These are phyloP conservation scores for Cepaea nemoralis DNA, from an alignment of 1,140 invertebrate genomes.

Conservation along the genomic window DNA sequence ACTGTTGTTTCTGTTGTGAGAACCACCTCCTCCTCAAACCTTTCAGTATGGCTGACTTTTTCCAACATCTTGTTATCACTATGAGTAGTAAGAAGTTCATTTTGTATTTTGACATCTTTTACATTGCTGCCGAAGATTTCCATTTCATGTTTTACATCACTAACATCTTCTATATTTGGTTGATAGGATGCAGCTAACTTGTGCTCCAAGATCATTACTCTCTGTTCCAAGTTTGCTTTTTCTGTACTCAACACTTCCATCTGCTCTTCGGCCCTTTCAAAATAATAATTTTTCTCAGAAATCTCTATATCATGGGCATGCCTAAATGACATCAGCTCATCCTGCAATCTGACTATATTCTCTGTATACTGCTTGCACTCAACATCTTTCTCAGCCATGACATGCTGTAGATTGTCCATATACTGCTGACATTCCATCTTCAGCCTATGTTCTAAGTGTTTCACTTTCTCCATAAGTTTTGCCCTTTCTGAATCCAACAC, in stretches of 20 bases:
- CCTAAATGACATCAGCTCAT: neutral
- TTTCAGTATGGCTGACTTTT: neutral
- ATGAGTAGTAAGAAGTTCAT: neutral
- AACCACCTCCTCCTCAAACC: neutral
- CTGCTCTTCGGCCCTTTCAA: neutral
- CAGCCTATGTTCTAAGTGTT: neutral
- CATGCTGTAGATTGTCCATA: neutral
- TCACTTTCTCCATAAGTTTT: neutral
- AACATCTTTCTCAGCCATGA: neutral
- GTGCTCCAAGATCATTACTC: neutral
- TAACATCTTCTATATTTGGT: neutral
- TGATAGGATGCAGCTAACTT: neutral
- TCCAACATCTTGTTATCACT: neutral
- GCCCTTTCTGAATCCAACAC: neutral
- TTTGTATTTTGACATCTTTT: neutral
- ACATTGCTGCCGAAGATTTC: neutral
- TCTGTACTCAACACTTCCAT: neutral
- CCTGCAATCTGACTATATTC: neutral
- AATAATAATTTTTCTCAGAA: neutral
- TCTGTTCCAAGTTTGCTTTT: neutral
- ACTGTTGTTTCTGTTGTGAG: neutral
- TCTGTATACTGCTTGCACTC: conserved; percentile 2
- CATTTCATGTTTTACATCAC: neutral
- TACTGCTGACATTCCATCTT: neutral
- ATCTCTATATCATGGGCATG: neutral